Percentiles rank a stretch among this genome's conserved stretches.
phyloP scores from a whole-genome alignment of 92 coral and sea anemone species.

The Epizoanthus scotinus region DNA sequence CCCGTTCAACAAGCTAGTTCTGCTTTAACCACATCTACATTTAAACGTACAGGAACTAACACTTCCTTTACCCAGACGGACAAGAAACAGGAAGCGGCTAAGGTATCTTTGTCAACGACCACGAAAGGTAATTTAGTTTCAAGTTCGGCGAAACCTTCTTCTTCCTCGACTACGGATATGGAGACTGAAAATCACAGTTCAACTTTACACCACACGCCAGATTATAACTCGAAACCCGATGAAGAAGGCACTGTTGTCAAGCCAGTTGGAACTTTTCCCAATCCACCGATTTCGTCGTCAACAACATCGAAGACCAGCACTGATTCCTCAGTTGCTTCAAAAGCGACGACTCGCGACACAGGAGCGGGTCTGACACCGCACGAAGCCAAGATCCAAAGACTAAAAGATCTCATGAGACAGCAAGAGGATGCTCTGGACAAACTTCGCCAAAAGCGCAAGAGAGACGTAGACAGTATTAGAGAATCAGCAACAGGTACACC shows the following conservation, averaged over 20 bases:
- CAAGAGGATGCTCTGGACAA: conserved; percentile 85
- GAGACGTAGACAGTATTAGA: conserved; percentile 70
- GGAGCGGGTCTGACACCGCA: conserved; percentile 74
- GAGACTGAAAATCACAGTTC: neutral
- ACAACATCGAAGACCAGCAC: neutral
- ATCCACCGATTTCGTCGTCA: neutral
- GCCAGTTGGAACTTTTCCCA: neutral
- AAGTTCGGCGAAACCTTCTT: neutral
- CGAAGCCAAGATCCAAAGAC: conserved; percentile 82
- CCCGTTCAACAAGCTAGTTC: neutral
- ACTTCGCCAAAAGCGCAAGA: conserved; percentile 73
- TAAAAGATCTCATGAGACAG: conserved; percentile 77
- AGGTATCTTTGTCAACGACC: neutral
- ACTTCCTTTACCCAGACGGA: neutral
- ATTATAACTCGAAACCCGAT: neutral
- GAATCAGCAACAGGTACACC: conserved; percentile 38
- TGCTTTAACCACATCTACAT: neutral
- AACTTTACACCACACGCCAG: neutral
- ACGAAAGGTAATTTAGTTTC: neutral
- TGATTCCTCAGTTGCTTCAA: neutral
- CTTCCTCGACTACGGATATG: neutral
- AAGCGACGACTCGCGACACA: neutral
- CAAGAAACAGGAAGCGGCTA: neutral
- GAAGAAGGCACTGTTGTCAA: neutral
- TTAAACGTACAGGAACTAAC: neutral